Base-by-base conservation (phyloP, 2,113 vertebrate genomes). In the Syngnathoides biaculeatus region DNA sequence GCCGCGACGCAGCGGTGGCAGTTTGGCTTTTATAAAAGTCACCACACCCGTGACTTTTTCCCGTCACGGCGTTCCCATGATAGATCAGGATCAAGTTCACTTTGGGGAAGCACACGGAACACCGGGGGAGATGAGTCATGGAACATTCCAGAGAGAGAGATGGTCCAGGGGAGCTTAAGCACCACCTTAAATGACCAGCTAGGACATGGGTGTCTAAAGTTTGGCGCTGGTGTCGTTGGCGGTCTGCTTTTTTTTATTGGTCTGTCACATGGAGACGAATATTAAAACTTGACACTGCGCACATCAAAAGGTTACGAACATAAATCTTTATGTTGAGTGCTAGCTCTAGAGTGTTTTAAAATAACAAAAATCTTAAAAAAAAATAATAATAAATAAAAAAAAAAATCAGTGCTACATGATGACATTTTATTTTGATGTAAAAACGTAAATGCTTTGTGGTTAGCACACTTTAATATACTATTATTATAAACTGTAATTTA, bases 1-100 rank as follows among this genome's bases (percentile, higher is more conserved):
- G 45, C 45, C 12, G 15, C 15, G 15, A 48, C 4, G 69, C 58
- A 42, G 64, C 70, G 75, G 75, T 81, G 55, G 20, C 67, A 77
- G 78, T 82, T 79, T 82, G 76, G 79, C 75, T 60, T 77, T 68
- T 55, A 10, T 72, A 76, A 80, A 71, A 78, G 74, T 79, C 58
- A 22, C 45, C 61, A 71, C 42, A 50, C 47, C 60, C 73, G 74
- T 64, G 64, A 63, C 65, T 75, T 85, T 85, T 71, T 73, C 71
- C 64, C 55, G 66, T 69, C 71, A 57, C 67, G 3, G 50, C 64
- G 64, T 65, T 55, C 75, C 75, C 47, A 42, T 68, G 64, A 69
- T 64, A 62, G 61, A 75, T 70, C 38, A 24, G 39, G 50, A 14
- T 17, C 61, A 43, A 14, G 40, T 45, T 65, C 63, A 78, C 72